Conservation (phyloP, 2,797 vertebrate species). For the Typhlichthys eigenmanni region DNA sequence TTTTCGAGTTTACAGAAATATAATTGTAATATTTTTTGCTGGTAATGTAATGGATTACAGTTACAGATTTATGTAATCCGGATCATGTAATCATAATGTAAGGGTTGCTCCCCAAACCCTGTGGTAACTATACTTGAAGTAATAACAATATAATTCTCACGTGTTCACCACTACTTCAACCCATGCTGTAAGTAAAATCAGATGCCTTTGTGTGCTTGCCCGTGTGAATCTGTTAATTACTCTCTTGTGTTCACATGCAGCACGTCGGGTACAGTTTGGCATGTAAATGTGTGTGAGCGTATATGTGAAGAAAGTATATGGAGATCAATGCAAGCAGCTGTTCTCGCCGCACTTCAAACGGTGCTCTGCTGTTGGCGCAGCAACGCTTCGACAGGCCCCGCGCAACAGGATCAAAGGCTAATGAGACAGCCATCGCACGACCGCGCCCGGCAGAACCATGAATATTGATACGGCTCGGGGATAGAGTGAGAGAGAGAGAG, state of each 20-base stretch:
- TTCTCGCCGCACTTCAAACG: constrained; percentile 76
- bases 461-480: constrained; percentile 72
- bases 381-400: constrained; percentile 66
- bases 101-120: too few relatives aligned
- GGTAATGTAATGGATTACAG: too few relatives aligned
- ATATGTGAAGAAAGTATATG: constrained; percentile 65
- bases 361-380: constrained; percentile 70
- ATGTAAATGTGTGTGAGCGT: constrained; percentile 1
- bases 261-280: constrained; percentile 50
- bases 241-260: constrained; percentile 1
- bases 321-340: constrained; percentile 79
- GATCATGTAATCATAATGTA: too few relatives aligned
- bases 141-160: too few relatives aligned
- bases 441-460: constrained; percentile 74
- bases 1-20: too few relatives aligned
- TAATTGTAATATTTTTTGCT: too few relatives aligned
- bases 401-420: constrained; percentile 74
- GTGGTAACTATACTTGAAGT: too few relatives aligned
- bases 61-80: too few relatives aligned
- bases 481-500: constrained; percentile 21
- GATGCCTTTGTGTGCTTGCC: constrained; percentile 66
- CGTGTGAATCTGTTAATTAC: constrained; percentile 28
- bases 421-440: constrained; percentile 75
- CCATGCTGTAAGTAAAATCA: constrained; percentile 26
- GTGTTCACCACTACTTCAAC: constrained; percentile 16